A percentile compares a stretch with the other conserved stretches of the same genome.
Conservation (phyloP, 2,113 vertebrate species). For the Cepphus grylle region DNA sequence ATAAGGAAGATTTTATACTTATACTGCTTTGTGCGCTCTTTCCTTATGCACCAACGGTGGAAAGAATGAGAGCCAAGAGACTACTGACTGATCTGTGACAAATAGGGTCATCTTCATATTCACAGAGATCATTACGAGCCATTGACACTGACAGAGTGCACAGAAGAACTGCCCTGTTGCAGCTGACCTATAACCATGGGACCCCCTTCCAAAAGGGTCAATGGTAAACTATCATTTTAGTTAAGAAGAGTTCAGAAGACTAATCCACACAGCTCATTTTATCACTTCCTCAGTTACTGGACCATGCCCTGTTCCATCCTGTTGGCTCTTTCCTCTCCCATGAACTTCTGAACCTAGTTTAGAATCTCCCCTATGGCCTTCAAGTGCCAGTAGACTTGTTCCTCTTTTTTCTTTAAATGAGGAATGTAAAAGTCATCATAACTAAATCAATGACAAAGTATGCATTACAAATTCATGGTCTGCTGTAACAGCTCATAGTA, state of each 20-base stretch:
- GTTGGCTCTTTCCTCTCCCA: background rate
- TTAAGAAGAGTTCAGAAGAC: background rate
- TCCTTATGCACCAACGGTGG: background rate
- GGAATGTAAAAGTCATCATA: background rate
- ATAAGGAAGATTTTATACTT: background rate
- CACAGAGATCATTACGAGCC: background rate
- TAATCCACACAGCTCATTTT: slow-evolving; percentile 10
- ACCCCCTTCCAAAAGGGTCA: background rate
- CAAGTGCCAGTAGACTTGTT: background rate
- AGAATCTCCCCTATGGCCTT: background rate
- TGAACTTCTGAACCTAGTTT: slow-evolving; percentile 13
- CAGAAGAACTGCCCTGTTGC: background rate
- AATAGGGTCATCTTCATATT: background rate
- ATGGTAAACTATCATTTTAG: background rate
- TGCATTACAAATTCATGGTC: background rate
- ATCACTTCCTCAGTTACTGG: background rate
- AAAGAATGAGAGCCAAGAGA: background rate
- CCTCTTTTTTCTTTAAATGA: slow-evolving; percentile 20
- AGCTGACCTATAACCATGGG: background rate
- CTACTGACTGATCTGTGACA: background rate
- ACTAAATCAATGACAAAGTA: slow-evolving; percentile 15
- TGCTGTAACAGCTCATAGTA: background rate
- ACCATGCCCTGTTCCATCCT: background rate
- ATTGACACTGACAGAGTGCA: background rate
- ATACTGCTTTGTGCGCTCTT: background rate